Evolutionary conservation across 2,113 vertebrate species (phyloP).

Genomic region (Illadopsis cleaveri): DNA sequence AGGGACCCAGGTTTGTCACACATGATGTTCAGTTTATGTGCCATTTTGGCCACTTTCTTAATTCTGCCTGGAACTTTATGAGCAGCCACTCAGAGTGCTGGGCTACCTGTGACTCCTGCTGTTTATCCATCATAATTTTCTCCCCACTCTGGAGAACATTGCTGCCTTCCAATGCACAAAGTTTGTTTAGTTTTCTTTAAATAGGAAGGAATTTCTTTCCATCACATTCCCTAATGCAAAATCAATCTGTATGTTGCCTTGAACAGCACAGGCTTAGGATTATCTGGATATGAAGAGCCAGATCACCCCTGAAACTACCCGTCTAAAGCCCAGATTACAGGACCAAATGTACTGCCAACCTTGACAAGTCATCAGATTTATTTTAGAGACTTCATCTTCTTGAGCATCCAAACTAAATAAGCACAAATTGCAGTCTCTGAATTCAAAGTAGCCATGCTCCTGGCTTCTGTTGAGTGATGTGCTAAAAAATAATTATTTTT

Average conservation of each 20-base stretch:
- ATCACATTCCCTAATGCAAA: not conserved
- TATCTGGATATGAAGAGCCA: not conserved
- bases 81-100: not conserved
- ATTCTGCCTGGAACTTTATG: not conserved
- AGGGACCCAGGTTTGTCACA: not conserved
- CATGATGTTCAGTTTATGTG: not conserved
- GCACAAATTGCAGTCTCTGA: not conserved
- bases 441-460: not conserved
- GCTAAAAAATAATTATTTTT: not conserved
- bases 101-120: not conserved
- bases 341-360: not conserved
- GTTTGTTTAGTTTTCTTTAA: not conserved
- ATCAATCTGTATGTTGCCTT: not conserved
- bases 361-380: slow-evolving; percentile 10
- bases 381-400: not conserved
- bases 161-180: not conserved
- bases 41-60: not conserved
- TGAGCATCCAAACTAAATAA: not conserved
- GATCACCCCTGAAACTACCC: not conserved
- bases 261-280: not conserved
- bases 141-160: not conserved
- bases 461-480: not conserved
- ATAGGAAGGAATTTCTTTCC: not conserved
- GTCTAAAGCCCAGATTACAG: not conserved
- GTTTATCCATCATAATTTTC: not conserved